Evolutionary conservation across 2,797 vertebrate species (phyloP).

Genomic region (Coccyzus lansbergi): DNA sequence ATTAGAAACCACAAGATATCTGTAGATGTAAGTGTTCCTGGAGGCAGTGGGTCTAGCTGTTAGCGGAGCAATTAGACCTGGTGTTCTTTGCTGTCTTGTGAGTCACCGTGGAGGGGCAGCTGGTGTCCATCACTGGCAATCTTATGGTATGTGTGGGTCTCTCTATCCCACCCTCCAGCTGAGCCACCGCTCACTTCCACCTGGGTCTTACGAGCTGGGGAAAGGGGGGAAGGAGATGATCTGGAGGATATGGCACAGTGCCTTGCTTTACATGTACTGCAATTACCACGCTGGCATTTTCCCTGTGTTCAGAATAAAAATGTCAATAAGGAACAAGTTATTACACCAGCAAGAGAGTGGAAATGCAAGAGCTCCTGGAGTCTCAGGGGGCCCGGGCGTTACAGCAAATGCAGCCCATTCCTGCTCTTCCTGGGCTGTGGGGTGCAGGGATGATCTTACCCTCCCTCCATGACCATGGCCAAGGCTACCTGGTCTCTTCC

Average conservation of each 20-base stretch:
- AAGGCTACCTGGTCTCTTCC: fast-evolving
- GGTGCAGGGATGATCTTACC: too few relatives aligned
- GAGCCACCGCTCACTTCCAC: background rate
- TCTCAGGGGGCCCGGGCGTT: background rate
- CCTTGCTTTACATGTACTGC: conserved; percentile 59
- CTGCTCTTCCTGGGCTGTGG: background rate
- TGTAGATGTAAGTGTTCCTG: conserved; percentile 20
- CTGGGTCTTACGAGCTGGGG: background rate
- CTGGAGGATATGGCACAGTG: background rate
- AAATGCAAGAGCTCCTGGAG: conserved; percentile 9
- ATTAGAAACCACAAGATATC: conserved; percentile 43
- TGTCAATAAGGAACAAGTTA: conserved; percentile 67
- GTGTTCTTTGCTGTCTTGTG: background rate
- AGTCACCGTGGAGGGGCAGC: background rate
- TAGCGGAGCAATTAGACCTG: conserved; percentile 17
- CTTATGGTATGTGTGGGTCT: background rate
- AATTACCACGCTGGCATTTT: conserved; percentile 63
- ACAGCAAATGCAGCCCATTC: background rate
- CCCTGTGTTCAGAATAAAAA: conserved; percentile 57
- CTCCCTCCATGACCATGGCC: fast-evolving
- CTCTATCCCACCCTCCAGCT: background rate
- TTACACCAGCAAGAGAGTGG: conserved; percentile 22
- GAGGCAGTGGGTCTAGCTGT: background rate
- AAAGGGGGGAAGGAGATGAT: background rate
- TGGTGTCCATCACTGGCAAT: fast-evolving